Evolutionary conservation across 2,888 invertebrate genomes (phyloP).

Genomic region (Autographa pulchrina): DNA sequence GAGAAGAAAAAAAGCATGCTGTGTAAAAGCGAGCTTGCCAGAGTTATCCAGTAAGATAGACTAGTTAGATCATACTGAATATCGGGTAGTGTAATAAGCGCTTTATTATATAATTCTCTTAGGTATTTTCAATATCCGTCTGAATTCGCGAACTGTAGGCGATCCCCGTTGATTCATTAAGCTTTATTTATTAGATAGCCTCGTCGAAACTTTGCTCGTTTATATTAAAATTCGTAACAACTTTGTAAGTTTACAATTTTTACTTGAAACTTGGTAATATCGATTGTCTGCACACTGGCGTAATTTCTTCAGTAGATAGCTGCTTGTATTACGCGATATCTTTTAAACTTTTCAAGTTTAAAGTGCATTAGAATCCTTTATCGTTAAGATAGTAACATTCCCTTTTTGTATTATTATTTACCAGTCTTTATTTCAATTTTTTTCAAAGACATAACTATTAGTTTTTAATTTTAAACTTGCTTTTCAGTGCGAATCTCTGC

Average conservation of each 20-base stretch:
- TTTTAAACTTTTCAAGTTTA: not conserved
- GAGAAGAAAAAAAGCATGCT: no score
- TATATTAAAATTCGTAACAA: slow-evolving; percentile 74
- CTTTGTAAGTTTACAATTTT: slow-evolving; percentile 66
- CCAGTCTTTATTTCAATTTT: no score
- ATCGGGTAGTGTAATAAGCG: no score
- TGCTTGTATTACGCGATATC: not conserved
- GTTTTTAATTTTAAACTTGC: no score
- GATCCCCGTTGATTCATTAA: slow-evolving; percentile 72
- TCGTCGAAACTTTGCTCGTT: slow-evolving; percentile 70
- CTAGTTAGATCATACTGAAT: no score
- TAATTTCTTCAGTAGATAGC: slow-evolving; percentile 10
- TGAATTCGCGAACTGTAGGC: slow-evolving; percentile 64
- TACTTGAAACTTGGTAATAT: slow-evolving; percentile 56
- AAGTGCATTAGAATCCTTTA: no score
- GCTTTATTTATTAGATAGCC: slow-evolving; percentile 75
- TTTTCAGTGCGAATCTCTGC: no score
- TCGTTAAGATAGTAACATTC: no score
- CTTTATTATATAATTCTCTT: slow-evolving; percentile 24
- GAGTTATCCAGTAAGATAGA: no score
- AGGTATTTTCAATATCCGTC: slow-evolving; percentile 67
- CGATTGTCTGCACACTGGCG: slow-evolving; percentile 45
- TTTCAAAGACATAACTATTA: no score
- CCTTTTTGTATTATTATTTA: no score
- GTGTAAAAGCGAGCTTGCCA: not conserved